Conservation (phyloP, 2,888 invertebrate species). For the Pherbina coryleti region DNA sequence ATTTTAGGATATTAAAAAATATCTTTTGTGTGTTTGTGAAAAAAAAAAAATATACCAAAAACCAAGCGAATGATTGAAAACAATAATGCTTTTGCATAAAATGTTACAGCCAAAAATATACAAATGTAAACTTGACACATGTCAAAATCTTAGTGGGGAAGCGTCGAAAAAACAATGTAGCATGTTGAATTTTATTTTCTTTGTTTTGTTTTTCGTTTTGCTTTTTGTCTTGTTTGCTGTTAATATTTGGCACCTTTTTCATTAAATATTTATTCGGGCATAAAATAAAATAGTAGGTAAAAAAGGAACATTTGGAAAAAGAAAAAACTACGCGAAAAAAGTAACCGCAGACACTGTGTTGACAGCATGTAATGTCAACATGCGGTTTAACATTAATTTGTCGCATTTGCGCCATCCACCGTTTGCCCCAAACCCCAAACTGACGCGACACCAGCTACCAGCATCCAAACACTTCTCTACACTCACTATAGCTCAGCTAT, state of each 20-base stretch:
- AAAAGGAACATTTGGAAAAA: not conserved
- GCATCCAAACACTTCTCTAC: no score
- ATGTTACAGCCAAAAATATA: not conserved
- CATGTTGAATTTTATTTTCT: not conserved
- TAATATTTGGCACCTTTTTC: conserved; percentile 30
- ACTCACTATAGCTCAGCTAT: no score
- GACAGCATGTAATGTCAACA: conserved; percentile 50
- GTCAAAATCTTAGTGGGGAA: not conserved
- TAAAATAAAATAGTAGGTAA: not conserved
- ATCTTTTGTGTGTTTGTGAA: conserved; percentile 14
- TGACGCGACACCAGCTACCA: no score
- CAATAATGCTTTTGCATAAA: not conserved
- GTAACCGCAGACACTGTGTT: conserved; percentile 48
- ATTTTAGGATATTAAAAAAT: conserved; percentile 37
- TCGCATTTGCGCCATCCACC: conserved; percentile 45
- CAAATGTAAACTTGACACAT: not conserved
- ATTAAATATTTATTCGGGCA: conserved; percentile 29
- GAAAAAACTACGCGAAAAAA: conserved; percentile 16
- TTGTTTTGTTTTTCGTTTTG: not conserved
- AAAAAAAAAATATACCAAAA: not conserved
- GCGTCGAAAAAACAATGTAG: conserved; percentile 1
- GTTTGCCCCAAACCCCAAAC: not conserved
- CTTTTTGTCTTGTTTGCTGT: not conserved
- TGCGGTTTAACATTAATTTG: conserved; percentile 51
- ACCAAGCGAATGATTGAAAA: conserved; percentile 25